Base-by-base conservation (phyloP, 2,113 vertebrate species). In the Brachyistius frenatus region DNA sequence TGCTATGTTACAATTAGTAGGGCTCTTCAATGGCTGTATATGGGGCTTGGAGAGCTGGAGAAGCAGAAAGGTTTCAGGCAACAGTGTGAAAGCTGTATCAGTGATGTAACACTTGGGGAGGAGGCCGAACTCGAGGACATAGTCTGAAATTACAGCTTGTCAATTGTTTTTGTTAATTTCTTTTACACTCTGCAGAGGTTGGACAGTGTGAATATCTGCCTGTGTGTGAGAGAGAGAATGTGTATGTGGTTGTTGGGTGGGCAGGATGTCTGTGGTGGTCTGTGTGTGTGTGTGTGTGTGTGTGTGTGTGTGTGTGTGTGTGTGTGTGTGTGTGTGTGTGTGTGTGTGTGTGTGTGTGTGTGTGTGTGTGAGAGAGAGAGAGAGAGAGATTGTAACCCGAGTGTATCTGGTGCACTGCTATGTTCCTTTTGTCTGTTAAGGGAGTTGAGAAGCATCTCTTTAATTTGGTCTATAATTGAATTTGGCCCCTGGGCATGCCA, bases 391-490 rank as follows among this genome's bases (percentile, higher is more conserved):
- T 86, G 54, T 68, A 64, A 54, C 58, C 63, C n/a, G 55, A 5
- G 68, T 16, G 7, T 66, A 50, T 84, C 33, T 68, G 61, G 16
- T 73, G 54, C 35, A 66, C 37, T 73, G 7, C 65, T 77, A 79
- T 88, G 80, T 79, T 80, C 65, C 65, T 77, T 84, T 70, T 77
- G 80, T 86, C 73, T 70, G 84, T 50, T 65, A 49, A 76, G 81
- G 81, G 83, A 82, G 66, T 71, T 83, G 65, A 87, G 86, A 78
- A 82, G 76, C 89, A 84, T 88, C 79, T 70, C 78, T 92, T 90
- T 90, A 89, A 92, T 92, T 91, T 86, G 81, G 84, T 83, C 57
- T 83, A 66, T 88, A 91, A 90, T 91, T 86, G 87, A 92, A 92
- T 87, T 86, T 86, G 86, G 90, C 89, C 90, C 86, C 60, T 78